Conservation (phyloP, 2,113 vertebrate genomes). For the Motacilla alba region DNA sequence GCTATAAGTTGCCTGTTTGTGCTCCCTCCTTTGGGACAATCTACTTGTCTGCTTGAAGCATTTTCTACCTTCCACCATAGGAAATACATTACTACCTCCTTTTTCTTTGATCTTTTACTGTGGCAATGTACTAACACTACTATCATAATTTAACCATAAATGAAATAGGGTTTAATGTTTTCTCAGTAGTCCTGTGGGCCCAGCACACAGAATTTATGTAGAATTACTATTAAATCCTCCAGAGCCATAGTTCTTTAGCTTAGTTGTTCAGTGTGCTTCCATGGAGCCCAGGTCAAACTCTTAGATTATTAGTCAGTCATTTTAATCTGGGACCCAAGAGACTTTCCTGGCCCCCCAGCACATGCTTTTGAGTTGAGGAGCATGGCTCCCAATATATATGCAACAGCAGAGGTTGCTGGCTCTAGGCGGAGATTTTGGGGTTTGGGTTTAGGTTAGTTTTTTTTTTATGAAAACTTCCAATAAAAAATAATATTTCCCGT, state of each 20-base stretch:
- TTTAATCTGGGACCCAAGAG: not conserved
- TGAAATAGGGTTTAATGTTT: not conserved
- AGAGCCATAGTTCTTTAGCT: not conserved
- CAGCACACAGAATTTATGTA: not conserved
- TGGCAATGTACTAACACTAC: not conserved
- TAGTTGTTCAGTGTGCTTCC: not conserved
- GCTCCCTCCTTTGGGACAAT: not conserved
- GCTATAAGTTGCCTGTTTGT: not conserved
- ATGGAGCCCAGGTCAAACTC: not conserved
- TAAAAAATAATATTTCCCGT: not conserved
- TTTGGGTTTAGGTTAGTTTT: not conserved
- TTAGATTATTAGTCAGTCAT: not conserved
- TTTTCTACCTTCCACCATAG: not conserved
- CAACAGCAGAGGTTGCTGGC: not conserved
- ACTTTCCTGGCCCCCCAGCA: not conserved
- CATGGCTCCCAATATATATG: not conserved
- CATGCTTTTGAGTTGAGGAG: not conserved
- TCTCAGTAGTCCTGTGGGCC: not conserved
- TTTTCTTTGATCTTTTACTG: not conserved
- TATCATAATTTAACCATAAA: not conserved
- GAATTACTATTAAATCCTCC: not conserved
- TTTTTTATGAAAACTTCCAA: not conserved
- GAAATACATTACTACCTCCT: not conserved
- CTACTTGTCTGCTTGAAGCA: not conserved
- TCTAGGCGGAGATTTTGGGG: not conserved